These are phyloP conservation scores for Drosophila algonquin DNA, from an alignment of 2,888 invertebrate species.

Conservation along the genomic window DNA sequence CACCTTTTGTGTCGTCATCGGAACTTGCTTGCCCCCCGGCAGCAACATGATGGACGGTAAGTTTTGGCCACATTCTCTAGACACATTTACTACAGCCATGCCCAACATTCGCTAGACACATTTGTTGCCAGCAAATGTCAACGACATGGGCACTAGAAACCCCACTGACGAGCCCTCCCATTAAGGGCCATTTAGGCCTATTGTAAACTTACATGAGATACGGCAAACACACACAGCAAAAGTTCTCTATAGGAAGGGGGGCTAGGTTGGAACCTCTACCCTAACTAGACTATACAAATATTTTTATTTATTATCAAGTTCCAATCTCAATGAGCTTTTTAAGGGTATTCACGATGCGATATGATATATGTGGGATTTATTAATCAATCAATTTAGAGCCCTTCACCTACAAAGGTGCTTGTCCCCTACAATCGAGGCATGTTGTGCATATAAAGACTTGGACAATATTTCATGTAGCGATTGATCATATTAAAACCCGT, in stretches of 20 bases:
- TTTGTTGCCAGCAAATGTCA: conserved; percentile 35
- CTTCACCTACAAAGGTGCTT: neutral
- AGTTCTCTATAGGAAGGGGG: neutral
- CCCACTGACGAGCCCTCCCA: conserved; percentile 24
- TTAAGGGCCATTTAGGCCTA: neutral
- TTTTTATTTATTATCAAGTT: neutral
- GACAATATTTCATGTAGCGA: too few species aligned
- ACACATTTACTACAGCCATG: neutral
- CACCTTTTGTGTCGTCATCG: conserved; percentile 52
- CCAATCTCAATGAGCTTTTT: neutral
- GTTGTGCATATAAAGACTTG: neutral
- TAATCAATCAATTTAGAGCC: neutral
- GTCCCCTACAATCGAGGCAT: neutral
- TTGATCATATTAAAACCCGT: neutral
- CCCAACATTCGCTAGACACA: conserved; percentile 27
- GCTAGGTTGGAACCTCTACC: too few species aligned
- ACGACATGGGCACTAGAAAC: conserved; percentile 30
- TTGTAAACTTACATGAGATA: conserved; percentile 11
- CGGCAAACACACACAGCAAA: neutral
- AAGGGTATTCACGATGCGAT: neutral
- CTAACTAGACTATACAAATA: neutral
- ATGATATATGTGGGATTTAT: neutral
- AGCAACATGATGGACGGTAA: conserved; percentile 78
- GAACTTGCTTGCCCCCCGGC: conserved; percentile 66
- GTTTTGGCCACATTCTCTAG: conserved; percentile 28